Percentiles rank a stretch among this genome's conserved stretches.
Conservation (phyloP, 2,113 vertebrate genomes). For the Cinclus mexicanus region DNA sequence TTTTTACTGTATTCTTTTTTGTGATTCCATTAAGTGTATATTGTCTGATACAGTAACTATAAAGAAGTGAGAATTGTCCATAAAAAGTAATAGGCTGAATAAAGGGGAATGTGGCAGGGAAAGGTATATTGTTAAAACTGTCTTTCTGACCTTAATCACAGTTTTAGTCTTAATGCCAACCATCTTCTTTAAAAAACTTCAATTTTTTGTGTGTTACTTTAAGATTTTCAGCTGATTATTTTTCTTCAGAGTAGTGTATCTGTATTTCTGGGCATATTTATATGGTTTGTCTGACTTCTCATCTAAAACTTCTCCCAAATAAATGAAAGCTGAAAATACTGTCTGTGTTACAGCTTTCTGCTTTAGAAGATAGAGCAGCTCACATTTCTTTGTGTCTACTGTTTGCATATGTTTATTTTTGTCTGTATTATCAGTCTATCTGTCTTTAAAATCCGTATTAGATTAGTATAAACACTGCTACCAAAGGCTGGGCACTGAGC, state of each 20-base stretch:
- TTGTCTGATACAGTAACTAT: constrained; percentile 34
- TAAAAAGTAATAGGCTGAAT: constrained; percentile 60
- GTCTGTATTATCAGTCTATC: background rate
- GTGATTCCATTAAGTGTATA: constrained; percentile 13
- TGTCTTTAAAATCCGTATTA: constrained; percentile 23
- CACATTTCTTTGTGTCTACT: background rate
- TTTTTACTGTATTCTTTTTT: constrained; percentile 41
- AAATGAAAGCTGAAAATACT: constrained; percentile 19
- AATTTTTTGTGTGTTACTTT: background rate
- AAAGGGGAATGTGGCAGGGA: constrained; percentile 32
- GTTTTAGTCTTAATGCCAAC: background rate
- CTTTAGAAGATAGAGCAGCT: background rate
- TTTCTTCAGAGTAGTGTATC: background rate
- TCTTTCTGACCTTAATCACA: constrained; percentile 25
- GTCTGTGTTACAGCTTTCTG: background rate
- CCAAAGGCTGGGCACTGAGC: constrained; percentile 15
- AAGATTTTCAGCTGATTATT: background rate
- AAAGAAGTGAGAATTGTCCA: constrained; percentile 49
- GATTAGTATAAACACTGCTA: constrained; percentile 43
- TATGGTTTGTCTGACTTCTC: background rate
- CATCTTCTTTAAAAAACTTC: background rate
- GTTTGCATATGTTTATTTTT: constrained; percentile 35
- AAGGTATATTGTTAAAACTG: constrained; percentile 11
- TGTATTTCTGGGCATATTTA: constrained; percentile 12
- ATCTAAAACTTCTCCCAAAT: background rate